phyloP scores from a whole-genome alignment of 2,113 vertebrate species.

The Rhegmatorhina hoffmannsi region DNA sequence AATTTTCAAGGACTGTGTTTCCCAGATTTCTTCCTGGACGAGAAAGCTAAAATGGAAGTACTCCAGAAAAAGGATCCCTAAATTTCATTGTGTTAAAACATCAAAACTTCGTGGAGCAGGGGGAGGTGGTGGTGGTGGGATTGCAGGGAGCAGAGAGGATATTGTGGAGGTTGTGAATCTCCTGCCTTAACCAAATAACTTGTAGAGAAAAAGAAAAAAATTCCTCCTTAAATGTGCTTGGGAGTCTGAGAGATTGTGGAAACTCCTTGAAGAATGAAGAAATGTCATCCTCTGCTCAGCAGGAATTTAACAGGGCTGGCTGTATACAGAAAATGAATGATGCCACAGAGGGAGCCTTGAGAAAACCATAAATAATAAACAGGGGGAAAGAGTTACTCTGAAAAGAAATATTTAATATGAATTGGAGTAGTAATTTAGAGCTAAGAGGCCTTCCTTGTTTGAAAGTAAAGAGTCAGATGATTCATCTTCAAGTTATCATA shows the following conservation, averaged over 20 bases:
- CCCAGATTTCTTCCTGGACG: neutral
- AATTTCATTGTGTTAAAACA: neutral
- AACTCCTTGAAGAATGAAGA: neutral
- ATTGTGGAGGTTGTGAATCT: neutral
- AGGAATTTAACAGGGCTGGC: neutral
- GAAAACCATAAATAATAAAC: conserved; percentile 19
- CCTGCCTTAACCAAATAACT: neutral
- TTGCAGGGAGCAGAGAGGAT: neutral
- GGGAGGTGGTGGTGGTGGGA: neutral
- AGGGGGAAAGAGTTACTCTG: neutral
- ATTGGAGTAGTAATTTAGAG: neutral
- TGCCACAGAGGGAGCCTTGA: neutral
- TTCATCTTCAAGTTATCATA: conserved; percentile 14
- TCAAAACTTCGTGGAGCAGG: neutral
- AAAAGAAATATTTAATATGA: conserved; percentile 15
- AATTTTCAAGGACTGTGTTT: neutral
- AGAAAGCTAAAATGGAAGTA: neutral
- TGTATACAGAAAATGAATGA: neutral
- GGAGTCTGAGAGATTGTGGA: neutral
- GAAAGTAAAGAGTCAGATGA: conserved; percentile 10
- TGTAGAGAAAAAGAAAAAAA: neutral
- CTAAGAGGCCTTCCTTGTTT: neutral
- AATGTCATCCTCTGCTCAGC: neutral
- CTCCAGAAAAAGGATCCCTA: neutral
- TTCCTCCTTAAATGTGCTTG: neutral